phyloP scores from a whole-genome alignment of 2,797 vertebrate genomes.

The Spinibarbus caldwelli region DNA sequence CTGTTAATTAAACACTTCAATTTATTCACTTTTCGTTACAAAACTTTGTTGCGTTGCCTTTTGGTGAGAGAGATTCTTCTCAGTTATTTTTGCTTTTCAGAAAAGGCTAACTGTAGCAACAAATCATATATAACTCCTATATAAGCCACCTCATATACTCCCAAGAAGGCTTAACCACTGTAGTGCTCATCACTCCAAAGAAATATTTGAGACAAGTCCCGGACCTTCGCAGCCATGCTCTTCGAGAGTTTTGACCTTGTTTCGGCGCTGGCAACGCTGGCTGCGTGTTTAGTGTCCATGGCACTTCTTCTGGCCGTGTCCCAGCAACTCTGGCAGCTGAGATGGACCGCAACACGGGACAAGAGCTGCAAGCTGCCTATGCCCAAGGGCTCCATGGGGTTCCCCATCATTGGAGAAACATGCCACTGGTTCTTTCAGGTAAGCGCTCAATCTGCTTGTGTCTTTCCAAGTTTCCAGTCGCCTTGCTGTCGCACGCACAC shows the following conservation, averaged over 20 bases:
- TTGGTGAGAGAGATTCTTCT: conserved; percentile 6
- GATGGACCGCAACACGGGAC: conserved; percentile 95
- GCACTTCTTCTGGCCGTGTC: conserved; percentile 91
- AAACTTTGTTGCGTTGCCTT: neutral
- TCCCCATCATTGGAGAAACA: conserved; percentile 95
- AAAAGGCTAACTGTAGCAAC: conserved; percentile 18
- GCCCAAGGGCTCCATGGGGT: conserved; percentile 97
- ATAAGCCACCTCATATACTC: neutral
- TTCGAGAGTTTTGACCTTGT: conserved; percentile 92
- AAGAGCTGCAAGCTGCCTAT: conserved; percentile 95
- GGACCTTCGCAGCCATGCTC: conserved; percentile 83
- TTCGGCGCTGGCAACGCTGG: conserved; percentile 92
- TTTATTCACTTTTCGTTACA: conserved; percentile 16
- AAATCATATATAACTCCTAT: neutral
- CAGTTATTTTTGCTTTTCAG: neutral
- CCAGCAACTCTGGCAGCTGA: conserved; percentile 95
- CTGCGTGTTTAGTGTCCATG: conserved; percentile 93
- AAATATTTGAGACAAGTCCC: conserved; percentile 41
- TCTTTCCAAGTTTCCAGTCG: conserved; percentile 35
- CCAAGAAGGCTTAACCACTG: conserved; percentile 3
- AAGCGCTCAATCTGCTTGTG: conserved; percentile 70
- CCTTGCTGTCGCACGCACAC: conserved; percentile 22
- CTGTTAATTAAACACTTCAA: conserved; percentile 60
- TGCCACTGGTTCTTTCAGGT: conserved; percentile 98
- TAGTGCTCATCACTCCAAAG: conserved; percentile 30